Evolutionary conservation across 2,113 vertebrate species (phyloP).

Genomic region (Crypturellus undulatus): DNA sequence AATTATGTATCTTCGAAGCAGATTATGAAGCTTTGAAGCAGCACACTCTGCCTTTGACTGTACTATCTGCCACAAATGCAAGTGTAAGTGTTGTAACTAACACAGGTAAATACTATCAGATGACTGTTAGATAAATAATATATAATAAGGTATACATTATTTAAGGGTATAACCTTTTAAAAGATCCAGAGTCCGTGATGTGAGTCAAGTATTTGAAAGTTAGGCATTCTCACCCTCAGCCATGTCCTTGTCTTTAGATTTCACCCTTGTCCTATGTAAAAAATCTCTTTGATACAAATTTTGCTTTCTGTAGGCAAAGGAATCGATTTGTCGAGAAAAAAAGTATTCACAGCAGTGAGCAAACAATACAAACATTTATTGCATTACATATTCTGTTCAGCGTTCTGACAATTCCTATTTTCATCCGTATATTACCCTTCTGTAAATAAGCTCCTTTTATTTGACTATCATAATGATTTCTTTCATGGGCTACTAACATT

Average conservation of each 20-base stretch:
- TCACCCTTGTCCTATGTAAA: not conserved
- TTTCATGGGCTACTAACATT: not conserved
- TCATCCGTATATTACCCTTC: not conserved
- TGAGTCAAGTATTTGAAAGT: not conserved
- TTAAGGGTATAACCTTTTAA: not conserved
- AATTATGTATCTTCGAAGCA: not conserved
- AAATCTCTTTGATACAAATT: not conserved
- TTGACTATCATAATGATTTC: not conserved
- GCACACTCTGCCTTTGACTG: not conserved
- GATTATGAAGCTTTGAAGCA: not conserved
- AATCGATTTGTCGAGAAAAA: not conserved
- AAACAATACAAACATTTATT: not conserved
- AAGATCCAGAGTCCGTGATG: not conserved
- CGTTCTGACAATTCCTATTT: not conserved
- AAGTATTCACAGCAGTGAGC: not conserved
- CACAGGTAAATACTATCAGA: not conserved
- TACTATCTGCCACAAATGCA: not conserved
- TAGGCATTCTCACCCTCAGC: not conserved
- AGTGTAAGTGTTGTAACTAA: not conserved
- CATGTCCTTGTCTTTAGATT: not conserved
- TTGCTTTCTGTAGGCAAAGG: not conserved
- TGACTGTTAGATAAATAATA: not conserved
- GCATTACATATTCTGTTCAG: not conserved
- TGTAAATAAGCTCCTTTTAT: not conserved
- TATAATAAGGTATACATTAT: not conserved